Conservation (phyloP, 2,888 invertebrate species). For the Falcaria lacertinaria region DNA sequence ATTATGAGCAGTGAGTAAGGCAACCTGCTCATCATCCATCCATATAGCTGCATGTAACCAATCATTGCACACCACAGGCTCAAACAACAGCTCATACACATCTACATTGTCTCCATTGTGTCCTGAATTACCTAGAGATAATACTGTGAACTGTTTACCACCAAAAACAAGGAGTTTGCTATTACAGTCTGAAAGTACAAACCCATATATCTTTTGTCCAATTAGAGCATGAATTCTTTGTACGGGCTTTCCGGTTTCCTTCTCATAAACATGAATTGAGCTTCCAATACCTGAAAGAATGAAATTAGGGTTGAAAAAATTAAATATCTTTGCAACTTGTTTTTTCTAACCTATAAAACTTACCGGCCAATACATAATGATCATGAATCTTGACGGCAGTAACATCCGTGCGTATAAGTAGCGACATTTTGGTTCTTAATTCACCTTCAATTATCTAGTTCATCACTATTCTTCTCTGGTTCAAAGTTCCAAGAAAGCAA, state of each 20-base stretch:
- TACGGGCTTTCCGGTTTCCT: slow-evolving; percentile 24
- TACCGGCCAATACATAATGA: slow-evolving; percentile 70
- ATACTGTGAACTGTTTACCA: slow-evolving; percentile 73
- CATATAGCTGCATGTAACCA: slow-evolving; percentile 83
- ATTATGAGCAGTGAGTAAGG: slow-evolving; percentile 83
- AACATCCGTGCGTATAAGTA: slow-evolving; percentile 62
- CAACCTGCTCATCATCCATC: slow-evolving; percentile 62
- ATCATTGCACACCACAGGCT: slow-evolving; percentile 68
- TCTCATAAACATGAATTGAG: slow-evolving; percentile 49
- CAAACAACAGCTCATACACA: slow-evolving; percentile 25
- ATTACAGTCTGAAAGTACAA: slow-evolving; percentile 44
- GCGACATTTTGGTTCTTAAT: slow-evolving; percentile 18
- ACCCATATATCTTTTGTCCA: slow-evolving; percentile 81
- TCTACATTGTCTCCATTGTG: slow-evolving; percentile 13
- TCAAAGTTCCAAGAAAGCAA: no score
- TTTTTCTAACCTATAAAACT: slow-evolving; percentile 22
- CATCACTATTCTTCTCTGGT: background rate
- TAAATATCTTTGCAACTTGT: background rate
- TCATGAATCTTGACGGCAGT: slow-evolving; percentile 69
- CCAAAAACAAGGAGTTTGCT: slow-evolving; percentile 74
- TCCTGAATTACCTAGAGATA: slow-evolving; percentile 8
- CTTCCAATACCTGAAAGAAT: slow-evolving; percentile 77
- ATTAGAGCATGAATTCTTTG: slow-evolving; percentile 39
- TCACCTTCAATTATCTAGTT: background rate
- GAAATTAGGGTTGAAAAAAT: background rate